A percentile compares a stretch with the other conserved stretches of the same genome.
Evolutionary conservation across 2,888 invertebrate genomes (phyloP).

Genomic region (Amiota mariae): DNA sequence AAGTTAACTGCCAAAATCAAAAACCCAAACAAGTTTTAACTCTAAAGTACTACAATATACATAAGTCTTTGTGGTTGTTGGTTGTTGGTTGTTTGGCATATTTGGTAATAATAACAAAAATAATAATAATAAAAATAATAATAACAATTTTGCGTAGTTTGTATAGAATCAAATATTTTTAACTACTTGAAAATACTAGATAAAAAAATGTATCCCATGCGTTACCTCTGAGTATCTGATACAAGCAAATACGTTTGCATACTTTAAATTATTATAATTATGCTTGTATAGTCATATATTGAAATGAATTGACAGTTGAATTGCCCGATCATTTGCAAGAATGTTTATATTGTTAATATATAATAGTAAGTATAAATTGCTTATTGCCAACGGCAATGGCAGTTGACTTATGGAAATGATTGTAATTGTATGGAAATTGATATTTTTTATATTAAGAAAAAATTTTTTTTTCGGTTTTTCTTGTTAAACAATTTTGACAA

Average conservation of each 20-base stretch:
- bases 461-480: neutral
- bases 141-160: conserved; percentile 59
- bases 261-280: too few species aligned
- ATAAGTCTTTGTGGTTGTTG: neutral
- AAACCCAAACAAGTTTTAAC: conserved; percentile 25
- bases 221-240: too few species aligned
- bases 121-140: conserved; percentile 41
- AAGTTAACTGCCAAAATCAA: neutral
- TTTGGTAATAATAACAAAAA: conserved; percentile 55
- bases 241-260: too few species aligned
- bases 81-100: conserved; percentile 42
- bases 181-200: conserved; percentile 31
- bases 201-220: too few species aligned
- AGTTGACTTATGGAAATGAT: conserved; percentile 68
- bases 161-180: neutral
- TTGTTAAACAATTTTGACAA: conserved; percentile 49
- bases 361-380: neutral
- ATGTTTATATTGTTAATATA: conserved; percentile 49
- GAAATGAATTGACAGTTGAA: conserved; percentile 65
- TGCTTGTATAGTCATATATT: conserved; percentile 13
- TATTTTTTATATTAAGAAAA: conserved; percentile 44
- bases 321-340: conserved; percentile 65
- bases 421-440: conserved; percentile 66
- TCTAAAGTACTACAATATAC: too few species aligned
- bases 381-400: conserved; percentile 50